Evolutionary conservation across 2,797 vertebrate genomes (phyloP), one percentile per base, ranked within the genome.

Genomic region (Tiaroga cobitis): DNA sequence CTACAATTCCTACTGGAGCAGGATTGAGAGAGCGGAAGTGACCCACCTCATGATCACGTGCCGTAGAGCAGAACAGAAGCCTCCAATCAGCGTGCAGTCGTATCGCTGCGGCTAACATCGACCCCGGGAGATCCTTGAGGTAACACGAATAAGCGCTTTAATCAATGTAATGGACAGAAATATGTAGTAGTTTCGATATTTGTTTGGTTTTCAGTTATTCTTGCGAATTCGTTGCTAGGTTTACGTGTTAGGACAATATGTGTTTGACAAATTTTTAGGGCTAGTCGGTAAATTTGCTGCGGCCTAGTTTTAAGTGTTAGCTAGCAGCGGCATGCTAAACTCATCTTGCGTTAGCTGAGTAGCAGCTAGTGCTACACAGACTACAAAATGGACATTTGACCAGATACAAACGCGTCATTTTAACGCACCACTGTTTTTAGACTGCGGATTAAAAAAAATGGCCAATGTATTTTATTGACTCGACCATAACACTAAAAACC

Each of bases 61-160:
- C 2, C 68, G 26, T 54, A 63, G 75, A 79, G 51, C 81, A 79
- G 68, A 85, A 84, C 81, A 79, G 68, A 85, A 84, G 63, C 81
- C 85, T 82, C 83, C 87, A 74, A 83, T 82, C 85, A 88, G 78
- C 69, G 72, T 65, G 34, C 63, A 79, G 83, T 75, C 63, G 80
- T 89, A 49, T 83, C 81, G 87, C 82, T 80, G 89, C 90, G 56
- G 86, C 74, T 89, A 84, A 87, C 88, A 77, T 88, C 78, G 76
- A 90, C 56, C 75, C 83, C 69, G 89, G 90, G 91, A 87, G 87
- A 91, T 86, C 85, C 65, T 85, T 90, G 92, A 93, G 92, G 89
- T 92, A 86, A 90, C 19, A 16, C 24, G 18, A 69, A 80, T 39
- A 75, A 41, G 16, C n/a, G 15, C 46, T 51, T 79, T 59, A 34